A percentile compares a stretch with the other conserved stretches of the same genome.
These are phyloP conservation scores for Herpetotheres cachinnans DNA, from an alignment of 2,113 vertebrate species.

Conservation along the genomic window DNA sequence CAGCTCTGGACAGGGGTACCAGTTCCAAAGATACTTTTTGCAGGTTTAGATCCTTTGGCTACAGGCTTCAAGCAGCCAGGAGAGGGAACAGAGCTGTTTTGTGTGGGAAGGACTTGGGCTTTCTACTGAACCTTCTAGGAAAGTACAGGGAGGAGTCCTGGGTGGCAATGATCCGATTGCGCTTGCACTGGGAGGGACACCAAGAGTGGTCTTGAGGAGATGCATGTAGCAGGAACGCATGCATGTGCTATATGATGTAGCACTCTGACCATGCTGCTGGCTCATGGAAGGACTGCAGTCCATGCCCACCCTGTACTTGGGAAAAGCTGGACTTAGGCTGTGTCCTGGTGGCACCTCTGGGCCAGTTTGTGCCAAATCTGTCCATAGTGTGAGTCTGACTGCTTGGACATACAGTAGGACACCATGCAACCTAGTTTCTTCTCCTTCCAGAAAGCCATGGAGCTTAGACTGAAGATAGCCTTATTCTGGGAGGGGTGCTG, in stretches of 20 bases:
- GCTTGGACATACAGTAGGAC: not conserved
- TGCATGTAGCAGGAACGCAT: not conserved
- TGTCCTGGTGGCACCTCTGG: not conserved
- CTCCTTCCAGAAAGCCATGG: not conserved
- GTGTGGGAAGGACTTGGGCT: not conserved
- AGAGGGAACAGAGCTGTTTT: not conserved
- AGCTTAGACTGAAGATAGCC: not conserved
- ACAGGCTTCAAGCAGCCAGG: not conserved
- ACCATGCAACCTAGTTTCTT: not conserved
- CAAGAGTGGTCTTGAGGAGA: not conserved
- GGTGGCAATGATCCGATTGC: rapidly evolving
- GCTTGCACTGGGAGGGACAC: not conserved
- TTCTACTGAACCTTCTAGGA: not conserved
- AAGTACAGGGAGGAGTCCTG: not conserved
- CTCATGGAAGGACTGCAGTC: not conserved
- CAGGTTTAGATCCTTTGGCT: not conserved
- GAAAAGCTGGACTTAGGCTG: not conserved
- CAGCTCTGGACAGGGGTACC: not conserved
- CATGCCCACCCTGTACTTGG: not conserved
- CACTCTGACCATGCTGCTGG: not conserved
- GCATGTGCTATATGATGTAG: not conserved
- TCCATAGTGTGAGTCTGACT: not conserved
- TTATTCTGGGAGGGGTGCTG: not conserved
- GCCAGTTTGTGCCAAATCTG: not conserved
- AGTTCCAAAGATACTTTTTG: not conserved